Evolutionary conservation across 2,797 vertebrate genomes (phyloP).

Genomic region (Helicolenus hilgendorfi): DNA sequence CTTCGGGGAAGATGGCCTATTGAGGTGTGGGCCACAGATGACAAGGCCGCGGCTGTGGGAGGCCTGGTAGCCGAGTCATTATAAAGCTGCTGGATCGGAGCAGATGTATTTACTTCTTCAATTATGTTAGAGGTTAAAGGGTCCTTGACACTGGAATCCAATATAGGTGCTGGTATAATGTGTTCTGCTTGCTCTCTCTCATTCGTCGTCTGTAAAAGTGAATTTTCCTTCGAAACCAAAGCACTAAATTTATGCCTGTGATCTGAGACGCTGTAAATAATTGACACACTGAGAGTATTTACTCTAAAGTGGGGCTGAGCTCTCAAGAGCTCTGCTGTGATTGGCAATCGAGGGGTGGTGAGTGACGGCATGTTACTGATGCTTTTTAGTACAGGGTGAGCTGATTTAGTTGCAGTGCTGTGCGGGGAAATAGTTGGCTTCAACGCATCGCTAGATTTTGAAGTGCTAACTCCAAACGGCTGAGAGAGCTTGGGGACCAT

Average conservation of each 20-base stretch:
- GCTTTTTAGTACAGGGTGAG: not conserved
- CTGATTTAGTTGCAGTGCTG: conserved; percentile 21
- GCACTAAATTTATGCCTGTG: conserved; percentile 39
- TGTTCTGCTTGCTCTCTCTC: conserved; percentile 15
- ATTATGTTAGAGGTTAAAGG: conserved; percentile 26
- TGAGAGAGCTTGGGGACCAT: not conserved
- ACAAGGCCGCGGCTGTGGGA: conserved; percentile 32
- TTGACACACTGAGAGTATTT: conserved; percentile 67
- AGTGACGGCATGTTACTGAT: conserved; percentile 12
- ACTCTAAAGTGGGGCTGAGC: conserved; percentile 52
- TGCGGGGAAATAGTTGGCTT: not conserved
- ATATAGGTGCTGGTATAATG: not conserved
- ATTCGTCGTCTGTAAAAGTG: conserved; percentile 20
- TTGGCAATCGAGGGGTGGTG: not conserved
- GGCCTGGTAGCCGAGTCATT: conserved; percentile 51
- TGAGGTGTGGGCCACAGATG: conserved; percentile 37
- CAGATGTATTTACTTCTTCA: conserved; percentile 17
- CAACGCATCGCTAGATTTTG: not conserved
- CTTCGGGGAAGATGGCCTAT: conserved; percentile 36
- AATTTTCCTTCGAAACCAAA: conserved; percentile 21
- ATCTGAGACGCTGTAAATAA: conserved; percentile 72
- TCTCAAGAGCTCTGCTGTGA: conserved; percentile 36
- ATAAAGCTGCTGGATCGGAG: conserved; percentile 21
- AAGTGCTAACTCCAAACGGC: not conserved
- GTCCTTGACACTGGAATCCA: conserved; percentile 28